Evolutionary conservation across 2,797 vertebrate genomes (phyloP).

Genomic region (Sebastolobus altivelis): DNA sequence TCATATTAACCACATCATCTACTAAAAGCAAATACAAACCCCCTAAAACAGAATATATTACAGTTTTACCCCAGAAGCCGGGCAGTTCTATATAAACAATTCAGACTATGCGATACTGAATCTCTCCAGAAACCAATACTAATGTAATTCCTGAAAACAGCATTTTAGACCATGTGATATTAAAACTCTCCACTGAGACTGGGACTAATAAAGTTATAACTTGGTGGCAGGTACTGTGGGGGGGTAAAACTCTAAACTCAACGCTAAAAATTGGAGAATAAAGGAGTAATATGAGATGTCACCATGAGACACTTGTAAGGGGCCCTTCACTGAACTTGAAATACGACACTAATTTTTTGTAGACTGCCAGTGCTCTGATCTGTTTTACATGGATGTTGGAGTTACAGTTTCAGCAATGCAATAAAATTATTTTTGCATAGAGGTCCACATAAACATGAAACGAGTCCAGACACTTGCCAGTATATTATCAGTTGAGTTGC

Average conservation of each 20-base stretch:
- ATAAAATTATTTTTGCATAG: not conserved
- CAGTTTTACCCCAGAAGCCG: not conserved
- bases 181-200: not conserved
- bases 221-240: not conserved
- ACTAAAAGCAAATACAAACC: not conserved
- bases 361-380: not conserved
- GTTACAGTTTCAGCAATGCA: not conserved
- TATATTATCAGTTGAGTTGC: not conserved
- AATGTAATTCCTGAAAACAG: slow-evolving; percentile 36
- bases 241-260: not conserved
- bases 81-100: slow-evolving; percentile 5
- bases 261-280: not conserved
- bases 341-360: slow-evolving; percentile 1
- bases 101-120: slow-evolving; percentile 18
- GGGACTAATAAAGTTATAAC: not conserved
- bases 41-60: not conserved
- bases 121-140: slow-evolving; percentile 28
- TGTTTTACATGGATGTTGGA: not conserved
- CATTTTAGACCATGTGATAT: slow-evolving; percentile 9
- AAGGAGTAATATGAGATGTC: slow-evolving; percentile 19
- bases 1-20: not conserved
- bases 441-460: not conserved
- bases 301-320: slow-evolving; percentile 4
- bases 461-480: not conserved
- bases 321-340: slow-evolving; percentile 1